Percentiles rank a stretch among this genome's conserved stretches.
Conservation (phyloP, 2,797 vertebrate genomes). For the Phaenicophaeus curvirostris region DNA sequence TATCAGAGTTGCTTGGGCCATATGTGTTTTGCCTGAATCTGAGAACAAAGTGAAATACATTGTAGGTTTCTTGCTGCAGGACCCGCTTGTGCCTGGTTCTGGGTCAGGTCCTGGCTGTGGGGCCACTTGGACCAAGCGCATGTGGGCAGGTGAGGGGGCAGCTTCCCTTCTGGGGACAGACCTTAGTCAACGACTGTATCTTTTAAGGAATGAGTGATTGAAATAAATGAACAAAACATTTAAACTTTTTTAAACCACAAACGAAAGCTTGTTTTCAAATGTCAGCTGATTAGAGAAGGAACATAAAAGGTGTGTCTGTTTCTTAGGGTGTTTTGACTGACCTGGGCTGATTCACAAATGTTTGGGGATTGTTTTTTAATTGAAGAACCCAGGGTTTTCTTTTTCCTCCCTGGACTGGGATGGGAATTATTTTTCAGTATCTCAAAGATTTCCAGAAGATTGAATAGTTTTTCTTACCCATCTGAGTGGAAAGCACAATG, state of each 20-base stretch:
- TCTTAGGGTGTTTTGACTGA: not conserved
- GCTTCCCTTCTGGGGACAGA: not conserved
- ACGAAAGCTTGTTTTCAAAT: not conserved
- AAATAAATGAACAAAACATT: not conserved
- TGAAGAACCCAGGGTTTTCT: rapidly evolving
- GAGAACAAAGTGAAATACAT: not conserved
- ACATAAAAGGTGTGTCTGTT: not conserved
- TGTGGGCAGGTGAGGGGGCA: not conserved
- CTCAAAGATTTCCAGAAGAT: not conserved
- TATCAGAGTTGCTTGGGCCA: not conserved
- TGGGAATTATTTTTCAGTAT: not conserved
- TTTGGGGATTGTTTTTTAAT: not conserved
- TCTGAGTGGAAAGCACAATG: not conserved
- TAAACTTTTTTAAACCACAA: not conserved
- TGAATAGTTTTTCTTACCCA: not conserved
- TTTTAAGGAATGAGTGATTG: not conserved
- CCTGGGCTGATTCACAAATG: not conserved
- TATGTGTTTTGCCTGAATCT: not conserved
- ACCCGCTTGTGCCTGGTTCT: not conserved
- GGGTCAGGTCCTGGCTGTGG: not conserved
- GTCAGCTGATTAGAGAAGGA: not conserved
- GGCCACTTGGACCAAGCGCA: not conserved
- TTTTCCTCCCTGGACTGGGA: not conserved
- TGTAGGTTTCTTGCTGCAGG: not conserved
- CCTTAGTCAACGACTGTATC: not conserved